Evolutionary conservation across 2,888 invertebrate genomes (phyloP).

Genomic region (Antheraea assamensis): DNA sequence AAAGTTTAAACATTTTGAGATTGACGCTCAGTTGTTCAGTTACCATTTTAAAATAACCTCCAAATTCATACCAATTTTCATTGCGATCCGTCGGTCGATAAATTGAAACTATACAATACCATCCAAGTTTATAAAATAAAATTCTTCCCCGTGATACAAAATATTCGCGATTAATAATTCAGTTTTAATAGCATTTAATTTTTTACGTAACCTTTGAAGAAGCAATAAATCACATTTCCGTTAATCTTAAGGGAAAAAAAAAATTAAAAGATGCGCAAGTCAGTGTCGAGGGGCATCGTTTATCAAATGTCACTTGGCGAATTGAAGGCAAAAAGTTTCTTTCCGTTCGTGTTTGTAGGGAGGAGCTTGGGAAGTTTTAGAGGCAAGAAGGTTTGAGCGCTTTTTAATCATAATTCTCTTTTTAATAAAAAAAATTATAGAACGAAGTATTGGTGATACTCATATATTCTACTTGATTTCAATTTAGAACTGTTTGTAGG

Average conservation of each 20-base stretch:
- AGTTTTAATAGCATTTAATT: slow-evolving; percentile 19
- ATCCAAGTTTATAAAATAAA: too few species aligned
- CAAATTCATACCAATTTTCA: too few species aligned
- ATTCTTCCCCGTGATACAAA: too few species aligned
- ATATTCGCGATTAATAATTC: not conserved
- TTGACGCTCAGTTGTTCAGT: too few species aligned
- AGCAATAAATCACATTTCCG: slow-evolving; percentile 33
- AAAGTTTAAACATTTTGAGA: too few species aligned
- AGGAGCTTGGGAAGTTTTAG: not conserved
- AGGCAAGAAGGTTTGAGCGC: not conserved
- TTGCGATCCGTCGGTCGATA: too few species aligned
- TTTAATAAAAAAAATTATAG: not conserved
- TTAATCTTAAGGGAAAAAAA: slow-evolving; percentile 27
- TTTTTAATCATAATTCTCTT: not conserved
- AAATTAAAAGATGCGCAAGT: slow-evolving; percentile 48
- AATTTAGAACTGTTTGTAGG: too few species aligned
- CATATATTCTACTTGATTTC: too few species aligned
- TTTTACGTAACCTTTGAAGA: slow-evolving; percentile 22
- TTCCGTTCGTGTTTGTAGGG: slow-evolving; percentile 6
- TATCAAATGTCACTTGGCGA: slow-evolving; percentile 47
- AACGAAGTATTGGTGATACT: too few species aligned
- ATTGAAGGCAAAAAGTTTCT: slow-evolving; percentile 38
- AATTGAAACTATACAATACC: too few species aligned
- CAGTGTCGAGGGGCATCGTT: slow-evolving; percentile 42
- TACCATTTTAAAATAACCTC: too few species aligned